phyloP scores from a whole-genome alignment of 2,888 invertebrate genomes.

The Pseudeuparius sepicola region DNA sequence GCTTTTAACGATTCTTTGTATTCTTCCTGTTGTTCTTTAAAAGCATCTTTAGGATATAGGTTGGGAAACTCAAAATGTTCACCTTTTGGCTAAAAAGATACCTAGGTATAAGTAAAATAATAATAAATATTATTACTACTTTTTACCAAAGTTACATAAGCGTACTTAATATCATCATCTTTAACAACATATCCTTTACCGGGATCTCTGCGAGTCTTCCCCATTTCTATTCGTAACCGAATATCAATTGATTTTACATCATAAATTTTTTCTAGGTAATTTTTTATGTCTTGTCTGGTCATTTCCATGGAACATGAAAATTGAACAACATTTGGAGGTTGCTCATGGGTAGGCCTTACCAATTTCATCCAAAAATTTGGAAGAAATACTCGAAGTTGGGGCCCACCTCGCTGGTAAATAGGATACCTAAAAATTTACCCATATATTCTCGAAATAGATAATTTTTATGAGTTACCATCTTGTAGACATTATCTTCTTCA shows the following conservation, averaged over 20 bases:
- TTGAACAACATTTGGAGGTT: slow-evolving; percentile 71
- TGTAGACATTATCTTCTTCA: too few species aligned
- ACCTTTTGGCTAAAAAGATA: slow-evolving; percentile 53
- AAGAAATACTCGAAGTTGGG: slow-evolving; percentile 85
- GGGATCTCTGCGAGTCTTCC: slow-evolving; percentile 52
- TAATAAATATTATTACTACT: not conserved
- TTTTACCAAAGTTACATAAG: slow-evolving; percentile 68
- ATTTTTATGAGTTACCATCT: too few species aligned
- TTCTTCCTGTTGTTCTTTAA: slow-evolving; percentile 48
- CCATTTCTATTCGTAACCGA: slow-evolving; percentile 61
- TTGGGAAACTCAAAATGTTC: slow-evolving; percentile 69
- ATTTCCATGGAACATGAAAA: slow-evolving; percentile 92
- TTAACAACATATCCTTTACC: slow-evolving; percentile 60
- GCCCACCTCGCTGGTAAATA: slow-evolving; percentile 81
- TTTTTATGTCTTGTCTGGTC: slow-evolving; percentile 81
- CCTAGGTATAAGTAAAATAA: not conserved
- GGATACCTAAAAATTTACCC: slow-evolving; percentile 82
- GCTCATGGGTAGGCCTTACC: slow-evolving; percentile 54
- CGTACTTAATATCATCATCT: slow-evolving; percentile 73
- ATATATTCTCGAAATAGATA: too few species aligned
- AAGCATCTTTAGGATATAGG: slow-evolving; percentile 45
- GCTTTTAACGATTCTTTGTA: slow-evolving; percentile 52
- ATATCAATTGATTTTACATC: slow-evolving; percentile 71
- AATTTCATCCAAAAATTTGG: slow-evolving; percentile 98
- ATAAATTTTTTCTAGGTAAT: slow-evolving; percentile 95